Evolutionary conservation across 1,140 invertebrate species (phyloP), one percentile per base, ranked within the genome.

Genomic region (Trichoplusia ni): DNA sequence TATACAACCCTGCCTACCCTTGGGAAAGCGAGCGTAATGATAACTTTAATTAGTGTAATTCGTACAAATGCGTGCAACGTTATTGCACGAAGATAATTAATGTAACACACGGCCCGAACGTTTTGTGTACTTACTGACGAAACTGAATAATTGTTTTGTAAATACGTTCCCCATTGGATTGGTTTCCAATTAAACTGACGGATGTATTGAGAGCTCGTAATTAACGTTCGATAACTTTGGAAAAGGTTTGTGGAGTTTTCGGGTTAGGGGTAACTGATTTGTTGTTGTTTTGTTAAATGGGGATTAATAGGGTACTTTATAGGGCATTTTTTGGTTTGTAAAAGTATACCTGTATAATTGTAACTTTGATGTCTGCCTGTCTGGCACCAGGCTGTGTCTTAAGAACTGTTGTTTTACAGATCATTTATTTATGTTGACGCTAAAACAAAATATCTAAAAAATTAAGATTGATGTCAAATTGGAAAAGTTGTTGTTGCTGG

Each of bases 41-140:
- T n/a, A n/a, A n/a, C n/a, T n/a, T n/a, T n/a, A n/a, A n/a, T 19
- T 44, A 23, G 25, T 21, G 11, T 47, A 16, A 31, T 31, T 49
- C n/a, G 19, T 0, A 16, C 25, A 4, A n/a, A 31, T 31, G 13
- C n/a, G 7, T n/a, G n/a, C 19, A 44, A 9, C 27, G 23, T n/a
- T 31, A 49, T 49, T 14, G 16, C 29, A 31, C n/a, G 13, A 33
- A 49, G 46, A 31, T 49, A 49, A 49, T 49, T 16, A 31, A 9
- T 14, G 46, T n/a, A 11, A 5, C 46, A 49, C 25, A 31, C 31
- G 29, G 23, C 0, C 27, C 46, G 46, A 27, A 2, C 40, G 19
- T 1, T 49, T 1, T 49, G 27, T 33, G 25, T 49, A 18, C 27
- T 49, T 49, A 49, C 46, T 9, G 46, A 19, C 18, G 9, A 49